Evolutionary conservation across 2,113 vertebrate genomes (phyloP).

Genomic region (Puffinus mauretanicus): DNA sequence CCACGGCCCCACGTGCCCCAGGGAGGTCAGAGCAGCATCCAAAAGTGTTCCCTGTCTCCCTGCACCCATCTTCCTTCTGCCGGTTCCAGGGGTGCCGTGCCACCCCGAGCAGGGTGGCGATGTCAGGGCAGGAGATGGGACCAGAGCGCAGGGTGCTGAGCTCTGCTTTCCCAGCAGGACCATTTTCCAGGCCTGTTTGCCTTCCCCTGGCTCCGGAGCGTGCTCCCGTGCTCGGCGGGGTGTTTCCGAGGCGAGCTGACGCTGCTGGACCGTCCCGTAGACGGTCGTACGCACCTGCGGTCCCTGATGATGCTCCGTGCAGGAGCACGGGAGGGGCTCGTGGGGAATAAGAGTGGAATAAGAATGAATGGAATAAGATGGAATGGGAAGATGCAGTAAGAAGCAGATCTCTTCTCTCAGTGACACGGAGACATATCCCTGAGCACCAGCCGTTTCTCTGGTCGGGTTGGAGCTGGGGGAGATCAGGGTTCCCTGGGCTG

Average conservation of each 20-base stretch:
- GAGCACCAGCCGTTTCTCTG: neutral
- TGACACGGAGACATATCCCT: rapidly evolving
- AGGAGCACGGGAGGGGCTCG: rapidly evolving
- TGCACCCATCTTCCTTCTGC: neutral
- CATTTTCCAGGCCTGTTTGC: neutral
- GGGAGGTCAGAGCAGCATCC: neutral
- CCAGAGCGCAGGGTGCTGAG: neutral
- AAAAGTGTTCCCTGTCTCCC: rapidly evolving
- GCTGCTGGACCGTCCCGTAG: neutral
- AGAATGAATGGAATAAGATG: neutral
- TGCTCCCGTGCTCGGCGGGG: rapidly evolving
- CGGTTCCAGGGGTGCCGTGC: rapidly evolving
- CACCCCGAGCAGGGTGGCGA: neutral
- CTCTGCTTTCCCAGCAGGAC: neutral
- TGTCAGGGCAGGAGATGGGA: neutral
- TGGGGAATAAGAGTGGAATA: neutral
- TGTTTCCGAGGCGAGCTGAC: neutral
- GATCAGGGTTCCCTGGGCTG: neutral
- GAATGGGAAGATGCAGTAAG: neutral
- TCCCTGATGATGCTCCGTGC: rapidly evolving
- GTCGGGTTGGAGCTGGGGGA: neutral
- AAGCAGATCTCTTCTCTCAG: neutral
- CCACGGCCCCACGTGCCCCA: rapidly evolving
- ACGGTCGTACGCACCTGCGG: rapidly evolving
- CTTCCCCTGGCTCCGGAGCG: neutral